Evolutionary conservation across 2,888 invertebrate species (phyloP), one percentile per base, ranked within the genome.

Genomic region (Caenorhabditis imperialis): DNA sequence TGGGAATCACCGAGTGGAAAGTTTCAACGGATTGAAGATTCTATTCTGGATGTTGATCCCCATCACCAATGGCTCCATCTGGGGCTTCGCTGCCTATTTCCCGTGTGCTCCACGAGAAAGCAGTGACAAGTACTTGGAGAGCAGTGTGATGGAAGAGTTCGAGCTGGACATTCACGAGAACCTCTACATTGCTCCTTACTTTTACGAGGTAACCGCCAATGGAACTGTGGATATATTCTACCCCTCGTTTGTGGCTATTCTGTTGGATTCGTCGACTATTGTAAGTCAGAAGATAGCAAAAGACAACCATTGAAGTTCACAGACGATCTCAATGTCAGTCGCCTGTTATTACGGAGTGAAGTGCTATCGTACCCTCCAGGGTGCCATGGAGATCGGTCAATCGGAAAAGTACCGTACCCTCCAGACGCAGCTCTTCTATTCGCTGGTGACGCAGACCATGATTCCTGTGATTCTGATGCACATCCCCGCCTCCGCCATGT

Each of bases 391-490:
- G 5, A n/a, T 20, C 5, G 10, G 35, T 6, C 16, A 22, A 1
- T 23, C 47, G 3, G 12, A 50, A 23, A 57, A 33, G 3, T 40
- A 38, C 33, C n/a, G 27, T 25, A 10, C 16, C 16, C 55, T 67
- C 2, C 67, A 67, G 33, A 67, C 37, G 22, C 67, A 67, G 25
- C 35, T 67, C 0, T 57, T 67, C 25, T 57, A 57, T 33, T 51
- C 67, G 1, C 50, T 67, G 0, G 50, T 67, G 10, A 33, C 44
- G 18, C 55, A 67, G n/a, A 67, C 67, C 0, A 5, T 57, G 2
- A 67, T 67, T 16, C 67, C 67, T n/a, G 27, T 67, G 4, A 23
- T 54, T 18, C 33, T 65, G 2, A 55, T 65, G 55, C 57, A 65
- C 40, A 40, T 55, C 8, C 67, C 67, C 5, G 57, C 45, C 10